phyloP scores from a whole-genome alignment of 2,113 vertebrate species.

The Rostratula benghalensis region DNA sequence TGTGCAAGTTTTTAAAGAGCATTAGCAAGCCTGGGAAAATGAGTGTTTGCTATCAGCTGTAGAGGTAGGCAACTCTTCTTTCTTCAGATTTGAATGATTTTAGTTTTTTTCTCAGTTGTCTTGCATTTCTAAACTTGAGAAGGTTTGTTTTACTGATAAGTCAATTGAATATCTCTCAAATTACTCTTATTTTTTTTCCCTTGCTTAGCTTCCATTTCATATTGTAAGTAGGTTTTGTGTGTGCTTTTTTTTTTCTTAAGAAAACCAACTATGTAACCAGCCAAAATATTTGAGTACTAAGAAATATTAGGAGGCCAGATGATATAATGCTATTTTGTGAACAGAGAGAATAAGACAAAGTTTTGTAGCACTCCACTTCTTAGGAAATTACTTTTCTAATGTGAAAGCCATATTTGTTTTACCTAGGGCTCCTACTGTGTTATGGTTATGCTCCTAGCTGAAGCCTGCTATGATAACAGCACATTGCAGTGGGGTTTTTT shows the following conservation, averaged over 20 bases:
- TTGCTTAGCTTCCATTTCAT: not conserved
- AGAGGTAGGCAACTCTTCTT: not conserved
- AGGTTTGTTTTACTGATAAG: not conserved
- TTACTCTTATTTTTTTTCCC: not conserved
- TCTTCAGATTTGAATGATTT: not conserved
- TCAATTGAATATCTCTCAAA: too few relatives aligned
- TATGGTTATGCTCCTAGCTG: accelerated
- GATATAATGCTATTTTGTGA: not conserved
- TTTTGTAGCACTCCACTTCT: not conserved
- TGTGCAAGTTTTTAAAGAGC: not conserved
- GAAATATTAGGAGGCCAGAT: not conserved
- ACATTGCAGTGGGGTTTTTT: not conserved
- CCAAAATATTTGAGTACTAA: not conserved
- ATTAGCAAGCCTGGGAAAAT: not conserved
- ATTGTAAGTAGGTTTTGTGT: not conserved
- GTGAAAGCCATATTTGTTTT: not conserved
- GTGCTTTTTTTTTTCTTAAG: not conserved
- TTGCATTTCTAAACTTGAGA: not conserved
- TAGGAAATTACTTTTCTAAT: not conserved
- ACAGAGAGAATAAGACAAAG: not conserved
- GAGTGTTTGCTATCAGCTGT: not conserved
- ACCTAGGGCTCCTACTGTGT: not conserved
- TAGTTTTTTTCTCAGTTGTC: not conserved
- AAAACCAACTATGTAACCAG: not conserved
- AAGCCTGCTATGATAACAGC: not conserved